phyloP scores from a whole-genome alignment of 2,888 invertebrate species.

The Xylota sylvarum region DNA sequence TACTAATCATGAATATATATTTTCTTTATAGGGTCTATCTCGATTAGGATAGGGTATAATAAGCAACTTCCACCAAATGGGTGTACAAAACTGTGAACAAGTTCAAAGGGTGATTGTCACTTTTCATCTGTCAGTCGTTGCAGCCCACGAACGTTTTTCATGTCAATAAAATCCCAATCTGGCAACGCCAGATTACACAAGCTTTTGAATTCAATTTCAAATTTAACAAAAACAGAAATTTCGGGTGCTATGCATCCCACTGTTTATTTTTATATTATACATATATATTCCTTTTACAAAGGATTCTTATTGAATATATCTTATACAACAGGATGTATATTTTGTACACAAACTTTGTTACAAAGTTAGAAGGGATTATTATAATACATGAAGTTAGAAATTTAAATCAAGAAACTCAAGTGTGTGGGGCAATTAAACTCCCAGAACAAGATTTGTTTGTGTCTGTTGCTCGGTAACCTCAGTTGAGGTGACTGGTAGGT shows the following conservation, averaged over 20 bases:
- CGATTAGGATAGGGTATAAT: too few relatives aligned
- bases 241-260: conserved; percentile 9
- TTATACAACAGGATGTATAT: conserved; percentile 40
- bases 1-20: too few relatives aligned
- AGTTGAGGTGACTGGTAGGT: conserved; percentile 41
- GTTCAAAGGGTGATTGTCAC: too few relatives aligned
- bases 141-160: too few relatives aligned
- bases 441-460: conserved; percentile 66
- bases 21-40: too few relatives aligned
- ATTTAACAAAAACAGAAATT: conserved; percentile 1
- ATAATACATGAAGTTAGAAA: conserved; percentile 49
- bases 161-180: not conserved
- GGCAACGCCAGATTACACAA: not conserved
- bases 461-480: conserved; percentile 59
- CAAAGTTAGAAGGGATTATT: conserved; percentile 46
- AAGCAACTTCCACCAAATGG: too few relatives aligned
- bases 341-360: conserved; percentile 67
- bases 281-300: conserved; percentile 45
- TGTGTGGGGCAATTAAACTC: conserved; percentile 29
- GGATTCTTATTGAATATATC: conserved; percentile 54
- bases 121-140: too few relatives aligned
- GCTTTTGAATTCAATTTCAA: not conserved
- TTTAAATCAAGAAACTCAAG: conserved; percentile 24
- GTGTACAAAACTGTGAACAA: too few relatives aligned
- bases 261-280: conserved; percentile 32